These are phyloP conservation scores for Heliornis fulica DNA, from an alignment of 2,113 vertebrate genomes.

Conservation along the genomic window DNA sequence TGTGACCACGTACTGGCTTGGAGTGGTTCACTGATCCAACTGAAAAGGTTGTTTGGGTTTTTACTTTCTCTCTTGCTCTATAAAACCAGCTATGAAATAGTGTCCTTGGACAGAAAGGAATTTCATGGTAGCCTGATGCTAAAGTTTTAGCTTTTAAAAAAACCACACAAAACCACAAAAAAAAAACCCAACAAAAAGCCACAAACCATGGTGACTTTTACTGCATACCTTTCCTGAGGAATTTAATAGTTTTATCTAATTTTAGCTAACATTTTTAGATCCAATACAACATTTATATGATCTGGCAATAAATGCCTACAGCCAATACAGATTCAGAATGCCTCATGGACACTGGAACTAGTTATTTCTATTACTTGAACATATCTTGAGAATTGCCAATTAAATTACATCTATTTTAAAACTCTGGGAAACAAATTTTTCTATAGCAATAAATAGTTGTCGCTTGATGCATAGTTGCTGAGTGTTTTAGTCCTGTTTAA, in stretches of 20 bases:
- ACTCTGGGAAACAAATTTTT: constrained; percentile 33
- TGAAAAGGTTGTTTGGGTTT: not conserved
- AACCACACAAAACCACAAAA: no score
- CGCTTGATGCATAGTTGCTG: not conserved
- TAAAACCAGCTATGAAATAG: not conserved
- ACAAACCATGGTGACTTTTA: constrained; percentile 50
- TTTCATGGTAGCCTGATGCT: constrained; percentile 55
- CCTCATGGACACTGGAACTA: constrained; percentile 40
- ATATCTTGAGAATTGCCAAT: not conserved
- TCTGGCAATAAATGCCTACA: constrained; percentile 41
- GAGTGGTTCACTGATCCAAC: not conserved
- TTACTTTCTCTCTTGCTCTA: not conserved
- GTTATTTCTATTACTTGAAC: constrained; percentile 38
- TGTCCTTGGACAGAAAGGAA: not conserved
- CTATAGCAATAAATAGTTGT: constrained; percentile 60
- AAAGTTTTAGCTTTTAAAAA: constrained; percentile 59
- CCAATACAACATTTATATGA: constrained; percentile 20
- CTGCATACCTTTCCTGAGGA: constrained; percentile 62
- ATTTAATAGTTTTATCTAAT: constrained; percentile 65
- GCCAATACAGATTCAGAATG: constrained; percentile 55
- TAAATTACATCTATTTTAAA: constrained; percentile 23
- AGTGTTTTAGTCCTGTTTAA: constrained; percentile 1
- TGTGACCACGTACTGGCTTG: not conserved
- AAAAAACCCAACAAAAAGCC: constrained; percentile 41
- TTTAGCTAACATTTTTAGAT: constrained; percentile 37